Evolutionary conservation across 2,113 vertebrate species (phyloP).

Genomic region (Psilopsiagon aurifrons): DNA sequence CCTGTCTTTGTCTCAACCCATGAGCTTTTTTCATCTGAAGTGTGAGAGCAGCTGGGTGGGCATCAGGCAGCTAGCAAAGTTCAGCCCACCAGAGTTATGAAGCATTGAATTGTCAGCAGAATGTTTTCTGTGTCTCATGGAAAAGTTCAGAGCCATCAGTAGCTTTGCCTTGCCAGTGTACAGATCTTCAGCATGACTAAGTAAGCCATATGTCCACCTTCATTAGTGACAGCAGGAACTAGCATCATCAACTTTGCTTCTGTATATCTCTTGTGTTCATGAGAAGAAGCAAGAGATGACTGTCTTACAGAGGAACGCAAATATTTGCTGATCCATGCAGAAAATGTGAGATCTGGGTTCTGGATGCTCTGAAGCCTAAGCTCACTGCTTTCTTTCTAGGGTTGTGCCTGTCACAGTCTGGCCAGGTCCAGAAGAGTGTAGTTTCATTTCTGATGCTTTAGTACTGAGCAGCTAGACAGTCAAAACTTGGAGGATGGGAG

Average conservation of each 20-base stretch:
- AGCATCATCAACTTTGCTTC: not conserved
- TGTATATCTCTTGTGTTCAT: fast-evolving
- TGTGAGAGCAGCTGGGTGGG: not conserved
- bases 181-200: not conserved
- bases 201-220: not conserved
- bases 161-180: not conserved
- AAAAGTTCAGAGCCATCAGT: not conserved
- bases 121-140: not conserved
- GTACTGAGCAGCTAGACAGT: not conserved
- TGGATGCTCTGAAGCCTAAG: not conserved
- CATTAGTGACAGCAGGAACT: not conserved
- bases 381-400: not conserved
- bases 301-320: not conserved
- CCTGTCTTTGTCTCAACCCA: not conserved
- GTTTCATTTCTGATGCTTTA: not conserved
- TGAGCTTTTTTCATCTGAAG: not conserved
- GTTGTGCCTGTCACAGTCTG: not conserved
- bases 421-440: not conserved
- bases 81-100: not conserved
- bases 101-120: not conserved
- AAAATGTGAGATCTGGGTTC: not conserved
- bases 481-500: not conserved
- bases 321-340: not conserved
- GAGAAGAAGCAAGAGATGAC: not conserved
- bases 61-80: not conserved